Evolutionary conservation across 1,140 invertebrate genomes (phyloP), one percentile per base, ranked within the genome.

Genomic region (Caenorhabditis inopinata): DNA sequence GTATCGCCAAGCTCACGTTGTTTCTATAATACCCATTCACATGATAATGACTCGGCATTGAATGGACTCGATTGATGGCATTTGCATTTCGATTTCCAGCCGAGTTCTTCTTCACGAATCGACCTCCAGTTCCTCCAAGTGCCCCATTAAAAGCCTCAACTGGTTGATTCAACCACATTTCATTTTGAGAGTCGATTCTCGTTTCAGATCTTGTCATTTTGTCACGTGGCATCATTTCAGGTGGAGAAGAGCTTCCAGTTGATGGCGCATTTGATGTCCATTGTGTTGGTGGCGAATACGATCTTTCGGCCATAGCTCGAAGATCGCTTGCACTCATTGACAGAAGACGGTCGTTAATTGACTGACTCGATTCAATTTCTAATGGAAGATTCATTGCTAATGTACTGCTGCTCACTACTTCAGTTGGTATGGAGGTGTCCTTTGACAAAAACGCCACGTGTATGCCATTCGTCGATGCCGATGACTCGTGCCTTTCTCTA

Each of bases 21-120:
- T 38, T 68, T n/a, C 58, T 35, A 68, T 68, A 68, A 68, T 68
- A 68, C 21, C 58, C 58, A 38, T 68, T 68, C 1, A 58, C 76
- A 78, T 78, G 76, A 47, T 78, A 81, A 38, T 81, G 80, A 32
- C 74, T 74, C 14, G 80, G 80, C 80, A 81, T 81, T 6, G 74
- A 77, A 45, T 58, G 75, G 16, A 81, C 80, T 48, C 80, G 42
- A 58, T 81, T 81, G 80, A 81, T 81, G 4, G 74, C 53, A 16
- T 51, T 42, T 35, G 76, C 76, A 32, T 62, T 42, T 14, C 76
- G 32, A 38, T 53, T 78, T 42, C 49, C 76, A 7, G 29, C 51
- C 4, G 76, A 78, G 21, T 78, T 78, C 7, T 51, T 78, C 51
- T 53, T 78, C 51, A 78, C 49, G 46, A 51, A 53, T 2, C 76